These are phyloP conservation scores for Oxyscelio sp. DNA, from an alignment of 2,888 invertebrate genomes.

Conservation along the genomic window DNA sequence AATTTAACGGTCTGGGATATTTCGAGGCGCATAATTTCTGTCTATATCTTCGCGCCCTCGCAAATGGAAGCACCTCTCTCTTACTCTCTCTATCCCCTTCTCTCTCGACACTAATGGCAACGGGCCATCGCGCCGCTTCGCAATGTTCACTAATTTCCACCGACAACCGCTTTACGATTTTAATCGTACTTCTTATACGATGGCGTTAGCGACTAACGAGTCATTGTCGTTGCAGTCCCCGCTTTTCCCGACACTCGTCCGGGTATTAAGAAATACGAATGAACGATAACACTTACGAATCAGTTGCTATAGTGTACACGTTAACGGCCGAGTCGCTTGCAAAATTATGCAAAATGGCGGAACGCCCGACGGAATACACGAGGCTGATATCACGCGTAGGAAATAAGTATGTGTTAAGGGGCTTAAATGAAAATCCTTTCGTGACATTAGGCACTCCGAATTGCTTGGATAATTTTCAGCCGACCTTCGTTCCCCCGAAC, in stretches of 20 bases:
- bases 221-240: conserved; percentile 83
- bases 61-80: conserved; percentile 1
- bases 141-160: conserved; percentile 82
- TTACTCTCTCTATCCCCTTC: not conserved
- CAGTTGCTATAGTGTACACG: conserved; percentile 58
- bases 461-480: conserved; percentile 28
- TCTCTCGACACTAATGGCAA: conserved; percentile 6
- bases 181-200: conserved; percentile 84
- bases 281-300: conserved; percentile 83
- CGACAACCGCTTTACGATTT: conserved; percentile 82
- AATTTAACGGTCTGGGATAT: conserved; percentile 48
- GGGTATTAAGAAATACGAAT: conserved; percentile 81
- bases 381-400: conserved; percentile 49
- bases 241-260: conserved; percentile 75
- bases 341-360: conserved; percentile 81
- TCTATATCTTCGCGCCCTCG: conserved; percentile 54
- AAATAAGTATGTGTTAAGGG: conserved; percentile 74
- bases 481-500: conserved; percentile 25
- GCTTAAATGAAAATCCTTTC: conserved; percentile 64
- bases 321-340: conserved; percentile 33
- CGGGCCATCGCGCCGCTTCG: conserved; percentile 34
- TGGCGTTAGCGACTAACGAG: conserved; percentile 84
- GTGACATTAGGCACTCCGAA: conserved; percentile 55
- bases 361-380: conserved; percentile 33
- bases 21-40: conserved; percentile 54